Percentiles rank a stretch among this genome's conserved stretches.
Conservation (phyloP, 2,888 invertebrate genomes). For the Zelleria hepariella region DNA sequence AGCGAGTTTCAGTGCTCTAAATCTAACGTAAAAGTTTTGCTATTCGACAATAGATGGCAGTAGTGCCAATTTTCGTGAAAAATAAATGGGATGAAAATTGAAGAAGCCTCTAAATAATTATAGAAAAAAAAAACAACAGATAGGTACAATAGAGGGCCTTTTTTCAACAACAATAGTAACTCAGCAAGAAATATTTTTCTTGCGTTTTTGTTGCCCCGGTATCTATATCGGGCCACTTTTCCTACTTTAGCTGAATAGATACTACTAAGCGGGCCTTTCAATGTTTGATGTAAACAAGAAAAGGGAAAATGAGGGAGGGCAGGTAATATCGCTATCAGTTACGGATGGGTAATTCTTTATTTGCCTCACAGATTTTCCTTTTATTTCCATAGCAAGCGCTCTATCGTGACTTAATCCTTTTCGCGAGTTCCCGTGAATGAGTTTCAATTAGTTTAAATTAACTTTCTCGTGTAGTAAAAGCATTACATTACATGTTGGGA, state of each 20-base stretch:
- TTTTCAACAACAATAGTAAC: too few relatives aligned
- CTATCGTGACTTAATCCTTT: not conserved
- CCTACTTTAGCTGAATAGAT: not conserved
- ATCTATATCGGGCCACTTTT: not conserved
- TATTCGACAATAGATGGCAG: conserved; percentile 3
- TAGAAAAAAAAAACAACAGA: too few relatives aligned
- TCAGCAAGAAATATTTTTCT: too few relatives aligned
- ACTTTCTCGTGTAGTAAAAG: not conserved
- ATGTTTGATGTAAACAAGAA: conserved; percentile 12
- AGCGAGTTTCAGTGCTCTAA: not conserved
- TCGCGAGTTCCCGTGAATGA: not conserved
- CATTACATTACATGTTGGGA: too few relatives aligned
- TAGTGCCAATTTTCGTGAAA: not conserved
- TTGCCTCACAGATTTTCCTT: not conserved
- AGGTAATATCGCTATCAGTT: conserved; percentile 12
- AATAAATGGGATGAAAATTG: too few relatives aligned
- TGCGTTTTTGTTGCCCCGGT: not conserved
- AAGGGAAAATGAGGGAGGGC: conserved; percentile 7
- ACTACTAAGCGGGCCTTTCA: not conserved
- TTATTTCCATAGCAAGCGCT: not conserved
- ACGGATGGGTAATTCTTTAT: conserved; percentile 8
- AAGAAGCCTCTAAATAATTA: too few relatives aligned
- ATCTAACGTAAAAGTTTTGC: not conserved
- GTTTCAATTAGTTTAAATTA: not conserved
- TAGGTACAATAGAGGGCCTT: too few relatives aligned